Base-by-base conservation (phyloP, 2,888 invertebrate genomes). In the Zaprionus bogoriensis region DNA sequence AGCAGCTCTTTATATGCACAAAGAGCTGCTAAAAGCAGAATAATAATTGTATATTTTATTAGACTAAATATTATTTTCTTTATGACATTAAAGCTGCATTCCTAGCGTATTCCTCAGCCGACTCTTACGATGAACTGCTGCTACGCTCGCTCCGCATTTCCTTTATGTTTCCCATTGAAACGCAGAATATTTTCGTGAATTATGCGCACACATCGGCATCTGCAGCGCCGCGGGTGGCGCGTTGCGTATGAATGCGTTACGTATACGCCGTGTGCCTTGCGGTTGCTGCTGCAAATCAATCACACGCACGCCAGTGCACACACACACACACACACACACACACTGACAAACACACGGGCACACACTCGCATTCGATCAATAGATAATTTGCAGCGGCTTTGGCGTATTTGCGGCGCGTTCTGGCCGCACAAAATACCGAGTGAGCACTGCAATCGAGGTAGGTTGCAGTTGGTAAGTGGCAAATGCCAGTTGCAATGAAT, bases 331-430 rank as follows among this genome's bases (percentile, higher is more conserved):
- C n/a, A 25, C 48, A 25, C 48, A 32, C 10, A 12, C 23, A 17
- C 7, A 36, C 10, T 19, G 6, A 9, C 10, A 14, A 7, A 9
- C 32, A 3, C 32, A 14, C 4, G 25, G 4, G 1, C 45, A 45
- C 25, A 25, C 14, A 25, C 4, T 39, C 20, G 47, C 51, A 39
- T 46, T 44, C 68, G 17, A 65, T 72, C 52, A 47, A 73, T 41
- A 45, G 51, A 55, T 52, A 54, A 74, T 67, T 67, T 66, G 38
- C 32, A 60, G 55, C 47, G 20, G 60, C 46, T 60, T 60, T 46
- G 19, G 41, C 42, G 27, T 42, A 41, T 38, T 28, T 27, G 32
- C 9, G 17, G 25, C 23, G 44, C 7, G 14, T 3, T 17, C 28
- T n/a, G 7, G 9, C 41, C 9, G 41, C 27, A 44, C 25, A 19